A percentile compares a stretch with the other conserved stretches of the same genome.
These are phyloP conservation scores for Ophthalmolycus amberensis DNA, from an alignment of 2,113 vertebrate genomes.

Conservation along the genomic window DNA sequence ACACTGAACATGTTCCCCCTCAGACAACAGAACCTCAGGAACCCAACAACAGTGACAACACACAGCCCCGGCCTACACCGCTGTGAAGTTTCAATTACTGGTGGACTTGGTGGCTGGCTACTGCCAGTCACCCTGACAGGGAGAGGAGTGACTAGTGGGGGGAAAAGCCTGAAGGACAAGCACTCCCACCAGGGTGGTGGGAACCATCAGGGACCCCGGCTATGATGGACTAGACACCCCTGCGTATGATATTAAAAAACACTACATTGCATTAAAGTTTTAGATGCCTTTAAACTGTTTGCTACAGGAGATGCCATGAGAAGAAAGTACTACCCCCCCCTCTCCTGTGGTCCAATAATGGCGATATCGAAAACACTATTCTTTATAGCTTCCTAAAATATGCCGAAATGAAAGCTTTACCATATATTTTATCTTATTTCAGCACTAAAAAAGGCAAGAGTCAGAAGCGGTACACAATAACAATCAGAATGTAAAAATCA, in stretches of 20 bases:
- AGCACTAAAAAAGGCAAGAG: neutral
- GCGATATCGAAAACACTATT: neutral
- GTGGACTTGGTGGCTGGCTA: conserved; percentile 56
- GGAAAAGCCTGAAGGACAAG: conserved; percentile 47
- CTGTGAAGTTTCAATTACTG: conserved; percentile 80
- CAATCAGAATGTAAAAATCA: conserved; percentile 44
- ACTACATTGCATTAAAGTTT: neutral
- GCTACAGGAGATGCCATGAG: neutral
- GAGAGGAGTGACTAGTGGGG: conserved; percentile 36
- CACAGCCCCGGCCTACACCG: conserved; percentile 46
- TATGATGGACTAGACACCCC: neutral
- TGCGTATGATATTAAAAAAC: neutral
- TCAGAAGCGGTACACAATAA: neutral
- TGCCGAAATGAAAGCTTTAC: neutral
- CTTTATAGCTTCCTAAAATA: neutral
- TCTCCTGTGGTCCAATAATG: neutral
- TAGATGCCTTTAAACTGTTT: neutral
- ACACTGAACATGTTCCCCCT: conserved; percentile 63
- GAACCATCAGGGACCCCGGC: neutral
- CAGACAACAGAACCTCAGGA: conserved; percentile 68
- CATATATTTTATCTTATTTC: neutral
- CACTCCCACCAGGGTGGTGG: conserved; percentile 29
- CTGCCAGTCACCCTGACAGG: conserved; percentile 68
- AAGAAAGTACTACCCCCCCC: neutral
- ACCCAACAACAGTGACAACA: conserved; percentile 54